Percentiles rank a stretch among this genome's conserved stretches.
Conservation (phyloP, 2,113 vertebrate genomes). For the Myotis davidii region DNA sequence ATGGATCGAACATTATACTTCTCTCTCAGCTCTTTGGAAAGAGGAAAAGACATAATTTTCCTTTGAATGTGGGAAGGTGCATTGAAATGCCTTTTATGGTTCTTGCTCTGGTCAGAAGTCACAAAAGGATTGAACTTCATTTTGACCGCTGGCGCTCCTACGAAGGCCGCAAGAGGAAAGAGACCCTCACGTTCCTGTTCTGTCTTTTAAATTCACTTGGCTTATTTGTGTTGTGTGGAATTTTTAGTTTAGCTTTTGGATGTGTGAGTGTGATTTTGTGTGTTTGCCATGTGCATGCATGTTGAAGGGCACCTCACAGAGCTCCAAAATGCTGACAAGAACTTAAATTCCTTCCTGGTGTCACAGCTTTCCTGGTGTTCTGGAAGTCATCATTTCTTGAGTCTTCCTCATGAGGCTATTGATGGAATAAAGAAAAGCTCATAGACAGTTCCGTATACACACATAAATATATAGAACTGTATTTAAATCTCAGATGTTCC, state of each 20-base stretch:
- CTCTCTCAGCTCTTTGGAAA: no score
- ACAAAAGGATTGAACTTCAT: no score
- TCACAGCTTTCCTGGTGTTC: neutral
- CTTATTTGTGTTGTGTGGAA: neutral
- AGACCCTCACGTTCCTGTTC: neutral
- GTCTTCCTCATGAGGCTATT: neutral
- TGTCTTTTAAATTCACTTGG: constrained; percentile 50
- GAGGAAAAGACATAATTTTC: no score
- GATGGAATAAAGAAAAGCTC: constrained; percentile 19
- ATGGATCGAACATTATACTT: no score
- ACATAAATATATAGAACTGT: neutral
- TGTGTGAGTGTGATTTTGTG: neutral
- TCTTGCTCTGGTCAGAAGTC: no score
- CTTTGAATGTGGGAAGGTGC: no score
- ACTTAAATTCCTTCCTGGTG: constrained; percentile 16
- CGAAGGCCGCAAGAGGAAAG: no score
- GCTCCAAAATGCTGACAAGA: neutral
- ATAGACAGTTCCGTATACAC: neutral
- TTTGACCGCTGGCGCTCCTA: no score
- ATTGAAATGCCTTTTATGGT: no score
- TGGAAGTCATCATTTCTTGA: constrained; percentile 18
- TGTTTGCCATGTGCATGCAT: neutral
- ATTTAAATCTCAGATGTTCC: constrained; percentile 20
- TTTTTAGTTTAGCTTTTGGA: constrained; percentile 27
- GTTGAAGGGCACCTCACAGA: neutral